Evolutionary conservation across 2,797 vertebrate genomes (phyloP), one percentile per base, ranked within the genome.

Genomic region (Myotis daubentonii): DNA sequence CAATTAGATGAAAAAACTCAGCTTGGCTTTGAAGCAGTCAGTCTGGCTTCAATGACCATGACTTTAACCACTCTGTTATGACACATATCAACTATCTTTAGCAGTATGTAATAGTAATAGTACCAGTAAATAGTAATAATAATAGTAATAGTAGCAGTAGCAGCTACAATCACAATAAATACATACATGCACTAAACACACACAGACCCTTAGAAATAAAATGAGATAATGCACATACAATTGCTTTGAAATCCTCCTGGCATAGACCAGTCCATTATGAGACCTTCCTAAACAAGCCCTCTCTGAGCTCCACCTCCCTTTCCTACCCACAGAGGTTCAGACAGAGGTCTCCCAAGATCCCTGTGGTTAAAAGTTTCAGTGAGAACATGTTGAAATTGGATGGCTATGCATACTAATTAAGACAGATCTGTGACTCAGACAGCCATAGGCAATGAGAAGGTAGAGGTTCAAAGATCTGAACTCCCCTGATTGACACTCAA

Each of bases 271-370:
- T 36, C 30, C 25, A 17, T 25, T 71, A 51, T 13, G 25, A 94
- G 57, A 65, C 8, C 33, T 91, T 79, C 28, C 30, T 85, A 41
- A 66, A 51, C 0, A 76, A 70, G 33, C 4, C 2, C 15, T 70
- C 9, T 55, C 55, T 38, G 41, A 85, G 41, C 36, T 30, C 38
- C 17, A n/a, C 6, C 0, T 22, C n/a, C 22, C 20, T 95, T 75
- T 92, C 47, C 23, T 70, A 41, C 20, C 76, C 28, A 47, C 57
- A 84, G 30, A 89, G 87, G 80, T 93, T 89, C 89, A 96, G 66
- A 25, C n/a, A 93, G 57, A 93, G 75, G 19, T 82, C 79, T 94
- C 95, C n/a, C 80, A 91, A 91, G 72, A 76, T 88, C 44, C 38
- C 62, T 89, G 70, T 87, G 83, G 83, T 71, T 68, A 87, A 79